phyloP scores from a whole-genome alignment of 2,888 invertebrate species.

The Geophilus truncorum region DNA sequence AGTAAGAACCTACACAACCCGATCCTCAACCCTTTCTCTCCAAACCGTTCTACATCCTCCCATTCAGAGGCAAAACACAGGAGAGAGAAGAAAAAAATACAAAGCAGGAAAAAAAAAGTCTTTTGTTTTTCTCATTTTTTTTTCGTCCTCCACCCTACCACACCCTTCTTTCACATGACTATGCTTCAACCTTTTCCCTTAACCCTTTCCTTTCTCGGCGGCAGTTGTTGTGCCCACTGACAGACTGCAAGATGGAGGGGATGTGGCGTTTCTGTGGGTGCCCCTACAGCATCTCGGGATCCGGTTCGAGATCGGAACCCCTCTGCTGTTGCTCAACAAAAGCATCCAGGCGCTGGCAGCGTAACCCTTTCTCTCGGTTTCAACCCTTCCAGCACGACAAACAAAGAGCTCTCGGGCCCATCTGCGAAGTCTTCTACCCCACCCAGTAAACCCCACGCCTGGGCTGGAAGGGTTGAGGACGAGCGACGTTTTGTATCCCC shows the following conservation, averaged over 20 bases:
- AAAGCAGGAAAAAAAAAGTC: neutral
- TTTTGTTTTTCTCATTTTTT: neutral
- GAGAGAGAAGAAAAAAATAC: neutral
- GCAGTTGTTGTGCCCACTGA: conserved; percentile 4
- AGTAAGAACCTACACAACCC: neutral
- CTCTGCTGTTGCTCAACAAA: conserved; percentile 11
- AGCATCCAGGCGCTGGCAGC: conserved; percentile 2
- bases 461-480: conserved; percentile 9
- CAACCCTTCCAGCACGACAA: conserved; percentile 10
- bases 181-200: conserved; percentile 4
- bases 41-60: neutral
- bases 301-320: conserved; percentile 14
- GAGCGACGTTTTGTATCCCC: conserved; percentile 10
- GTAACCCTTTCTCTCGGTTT: conserved; percentile 3
- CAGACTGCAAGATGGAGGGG: neutral
- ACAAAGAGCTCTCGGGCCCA: conserved; percentile 8
- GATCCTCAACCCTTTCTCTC: neutral
- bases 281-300: conserved; percentile 9
- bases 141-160: neutral
- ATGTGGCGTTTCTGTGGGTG: neutral
- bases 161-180: conserved; percentile 1
- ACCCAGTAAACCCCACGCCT: conserved; percentile 1
- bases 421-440: conserved; percentile 10
- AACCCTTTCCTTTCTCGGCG: neutral
- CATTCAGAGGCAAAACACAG: neutral